A percentile compares a stretch with the other conserved stretches of the same genome.
Evolutionary conservation across 2,113 vertebrate genomes (phyloP).

Genomic region (Muntiacus muntjak): DNA sequence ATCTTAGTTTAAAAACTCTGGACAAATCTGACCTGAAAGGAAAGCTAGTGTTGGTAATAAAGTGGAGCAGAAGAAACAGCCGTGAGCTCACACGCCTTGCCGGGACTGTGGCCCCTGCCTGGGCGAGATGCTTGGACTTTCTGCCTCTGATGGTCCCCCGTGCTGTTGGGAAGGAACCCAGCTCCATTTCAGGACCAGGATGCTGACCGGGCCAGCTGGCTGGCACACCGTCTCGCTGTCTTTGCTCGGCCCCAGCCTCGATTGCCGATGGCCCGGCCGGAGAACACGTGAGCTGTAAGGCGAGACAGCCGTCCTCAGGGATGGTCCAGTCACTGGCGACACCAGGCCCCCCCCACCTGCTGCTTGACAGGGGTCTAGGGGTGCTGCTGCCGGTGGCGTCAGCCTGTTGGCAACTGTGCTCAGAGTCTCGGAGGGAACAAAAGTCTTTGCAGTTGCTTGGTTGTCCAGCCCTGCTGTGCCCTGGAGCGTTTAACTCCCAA

Average conservation of each 20-base stretch:
- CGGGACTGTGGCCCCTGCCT: not conserved
- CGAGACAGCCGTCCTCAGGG: not conserved
- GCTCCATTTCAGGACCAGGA: not conserved
- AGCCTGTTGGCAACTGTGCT: conserved; percentile 20
- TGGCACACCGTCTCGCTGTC: not conserved
- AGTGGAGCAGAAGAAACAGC: not conserved
- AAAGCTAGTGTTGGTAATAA: not conserved
- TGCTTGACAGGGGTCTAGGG: not conserved
- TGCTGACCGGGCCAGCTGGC: not conserved
- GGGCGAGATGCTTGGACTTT: not conserved
- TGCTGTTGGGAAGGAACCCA: not conserved
- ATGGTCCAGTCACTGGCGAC: not conserved
- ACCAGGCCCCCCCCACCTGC: not conserved
- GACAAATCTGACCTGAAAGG: not conserved
- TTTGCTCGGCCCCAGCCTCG: not conserved
- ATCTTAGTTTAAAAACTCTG: not conserved
- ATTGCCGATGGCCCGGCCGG: not conserved
- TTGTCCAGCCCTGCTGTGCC: not conserved
- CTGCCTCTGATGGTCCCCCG: not conserved
- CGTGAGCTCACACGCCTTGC: no score
- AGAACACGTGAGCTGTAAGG: not conserved
- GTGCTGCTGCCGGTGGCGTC: not conserved
- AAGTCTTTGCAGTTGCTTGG: not conserved
- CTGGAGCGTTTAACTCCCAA: not conserved
- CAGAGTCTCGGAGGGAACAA: not conserved